Percentiles rank a stretch among this genome's conserved stretches.
phyloP scores from a whole-genome alignment of 2,797 vertebrate species.

The Botia almorhae region DNA sequence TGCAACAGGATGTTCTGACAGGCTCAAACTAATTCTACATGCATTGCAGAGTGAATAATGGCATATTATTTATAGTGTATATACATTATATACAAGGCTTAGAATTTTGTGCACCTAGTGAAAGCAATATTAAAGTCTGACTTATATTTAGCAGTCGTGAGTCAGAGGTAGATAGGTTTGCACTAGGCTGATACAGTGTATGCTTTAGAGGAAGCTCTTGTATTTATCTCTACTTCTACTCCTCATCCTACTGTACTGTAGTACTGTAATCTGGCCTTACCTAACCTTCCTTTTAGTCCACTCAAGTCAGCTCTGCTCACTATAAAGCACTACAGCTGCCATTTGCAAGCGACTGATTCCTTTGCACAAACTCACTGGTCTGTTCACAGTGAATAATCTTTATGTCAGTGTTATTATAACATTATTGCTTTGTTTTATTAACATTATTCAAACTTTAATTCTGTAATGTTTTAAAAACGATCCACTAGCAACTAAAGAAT shows the following conservation, averaged over 20 bases:
- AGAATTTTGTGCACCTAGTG: too few relatives aligned
- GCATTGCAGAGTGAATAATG: too few relatives aligned
- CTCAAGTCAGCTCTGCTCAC: neutral
- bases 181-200: neutral
- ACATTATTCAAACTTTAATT: too few relatives aligned
- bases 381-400: slow-evolving; percentile 6
- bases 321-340: neutral
- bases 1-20: neutral
- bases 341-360: neutral
- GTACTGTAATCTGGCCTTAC: too few relatives aligned
- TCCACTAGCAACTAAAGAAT: too few relatives aligned
- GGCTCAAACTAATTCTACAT: too few relatives aligned
- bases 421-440: too few relatives aligned
- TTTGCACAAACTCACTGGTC: neutral
- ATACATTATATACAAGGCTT: too few relatives aligned
- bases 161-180: neutral
- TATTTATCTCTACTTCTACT: neutral
- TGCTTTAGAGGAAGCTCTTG: neutral
- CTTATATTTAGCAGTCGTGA: neutral
- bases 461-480: too few relatives aligned
- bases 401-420: neutral
- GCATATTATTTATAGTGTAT: too few relatives aligned
- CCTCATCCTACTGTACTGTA: neutral
- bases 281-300: neutral
- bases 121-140: neutral